Percentiles rank a stretch among this genome's conserved stretches.
These are phyloP conservation scores for Tribolium freemani DNA, from an alignment of 2,888 invertebrate genomes.

Conservation along the genomic window DNA sequence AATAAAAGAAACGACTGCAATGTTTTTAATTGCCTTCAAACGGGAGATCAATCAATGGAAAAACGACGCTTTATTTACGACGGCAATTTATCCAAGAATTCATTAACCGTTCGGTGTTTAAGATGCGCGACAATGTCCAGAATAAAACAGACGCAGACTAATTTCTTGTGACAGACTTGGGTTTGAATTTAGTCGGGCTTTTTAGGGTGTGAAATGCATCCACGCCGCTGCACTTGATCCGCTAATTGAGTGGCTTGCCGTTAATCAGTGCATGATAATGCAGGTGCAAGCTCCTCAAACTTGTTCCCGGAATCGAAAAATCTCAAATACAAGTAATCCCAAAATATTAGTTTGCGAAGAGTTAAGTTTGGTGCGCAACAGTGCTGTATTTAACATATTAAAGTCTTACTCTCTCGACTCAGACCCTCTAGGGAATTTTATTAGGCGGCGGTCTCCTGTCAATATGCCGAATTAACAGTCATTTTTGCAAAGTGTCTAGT, in stretches of 20 bases:
- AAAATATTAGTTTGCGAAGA: conserved; percentile 21
- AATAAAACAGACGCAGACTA: neutral
- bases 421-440: neutral
- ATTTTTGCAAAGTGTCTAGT: conserved; percentile 5
- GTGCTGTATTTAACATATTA: conserved; percentile 34
- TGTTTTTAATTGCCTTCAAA: conserved; percentile 20
- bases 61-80: conserved; percentile 5
- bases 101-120: conserved; percentile 15
- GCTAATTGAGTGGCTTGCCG: conserved; percentile 25
- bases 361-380: conserved; percentile 18
- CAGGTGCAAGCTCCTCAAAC: conserved; percentile 12
- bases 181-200: neutral
- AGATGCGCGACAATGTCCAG: neutral
- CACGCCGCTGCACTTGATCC: conserved; percentile 23
- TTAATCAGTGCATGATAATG: conserved; percentile 23
- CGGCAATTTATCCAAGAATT: conserved; percentile 19
- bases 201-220: conserved; percentile 1
- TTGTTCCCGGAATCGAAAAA: neutral
- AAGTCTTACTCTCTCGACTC: conserved; percentile 1
- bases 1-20: neutral
- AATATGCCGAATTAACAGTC: neutral
- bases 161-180: neutral
- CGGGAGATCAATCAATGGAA: conserved; percentile 1
- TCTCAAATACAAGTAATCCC: conserved; percentile 20
- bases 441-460: neutral